Evolutionary conservation across 1,140 invertebrate genomes (phyloP), one percentile per base, ranked within the genome.

Genomic region (Calephelis nemesis): DNA sequence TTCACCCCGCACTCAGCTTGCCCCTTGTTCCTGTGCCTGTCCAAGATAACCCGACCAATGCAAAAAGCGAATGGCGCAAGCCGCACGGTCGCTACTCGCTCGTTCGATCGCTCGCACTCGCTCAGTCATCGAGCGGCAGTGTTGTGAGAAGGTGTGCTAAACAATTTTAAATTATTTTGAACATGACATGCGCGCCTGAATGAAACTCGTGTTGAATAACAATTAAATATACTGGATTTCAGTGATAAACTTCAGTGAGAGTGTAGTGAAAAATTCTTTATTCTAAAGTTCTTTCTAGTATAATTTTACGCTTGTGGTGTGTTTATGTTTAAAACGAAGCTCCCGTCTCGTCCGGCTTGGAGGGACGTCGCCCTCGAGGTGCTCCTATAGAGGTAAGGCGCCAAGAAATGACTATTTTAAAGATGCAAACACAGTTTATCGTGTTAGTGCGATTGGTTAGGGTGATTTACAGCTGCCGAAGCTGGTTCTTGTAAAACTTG

Each of bases 321-420:
- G 88, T 91, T 91, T 91, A 88, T 88, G 86, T 91, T 88, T 78
- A 75, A 77, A 87, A 73, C 85, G 87, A 82, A 78, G 78, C 80
- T 80, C 77, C 75, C 78, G 83, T 76, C 83, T 72, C 79, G 81
- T 86, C 78, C 85, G 84, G 78, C 79, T 79, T 83, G 78, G 77
- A 84, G 84, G 88, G 85, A 91, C 88, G 85, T 91, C 88, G 85
- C 87, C 87, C 88, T 80, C 88, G 73, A 88, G 72, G 81, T 86
- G 74, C 84, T 76, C 68, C 82, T 79, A 79, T 85, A 86, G 83
- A 87, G 81, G 86, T 90, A 75, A 88, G 82, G 73, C 75, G 69
- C 69, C 77, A 78, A 78, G 67, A 76, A 72, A 74, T 70, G 74
- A 78, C 77, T 79, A 79, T 79, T 82, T 83, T 74, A 77, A 68